phyloP scores from a whole-genome alignment of 2,888 invertebrate genomes.

The Hydrotaea diabolus region DNA sequence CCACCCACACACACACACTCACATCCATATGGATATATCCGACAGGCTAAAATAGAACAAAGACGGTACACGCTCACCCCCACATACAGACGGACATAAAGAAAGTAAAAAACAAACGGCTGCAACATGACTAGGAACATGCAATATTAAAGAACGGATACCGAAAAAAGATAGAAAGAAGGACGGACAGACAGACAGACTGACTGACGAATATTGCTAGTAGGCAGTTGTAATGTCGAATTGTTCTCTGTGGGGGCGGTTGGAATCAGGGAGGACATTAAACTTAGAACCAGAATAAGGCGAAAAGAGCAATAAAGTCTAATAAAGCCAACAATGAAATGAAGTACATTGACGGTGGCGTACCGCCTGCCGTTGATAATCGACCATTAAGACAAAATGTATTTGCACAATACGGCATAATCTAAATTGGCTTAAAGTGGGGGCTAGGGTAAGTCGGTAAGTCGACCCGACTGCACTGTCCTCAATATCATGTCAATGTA shows the following conservation, averaged over 20 bases:
- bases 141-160: conserved; percentile 28
- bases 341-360: conserved; percentile 13
- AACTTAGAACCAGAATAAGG: not conserved
- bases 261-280: not conserved
- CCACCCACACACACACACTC: not conserved
- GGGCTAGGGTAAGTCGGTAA: too few relatives aligned
- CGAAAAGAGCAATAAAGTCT: conserved; percentile 39
- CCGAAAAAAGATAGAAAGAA: not conserved
- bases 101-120: not conserved
- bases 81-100: not conserved
- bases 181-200: not conserved
- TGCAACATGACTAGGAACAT: conserved; percentile 42
- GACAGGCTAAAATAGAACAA: conserved; percentile 1
- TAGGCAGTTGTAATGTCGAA: not conserved
- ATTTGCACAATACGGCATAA: conserved; percentile 34
- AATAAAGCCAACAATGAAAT: conserved; percentile 37
- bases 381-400: conserved; percentile 28
- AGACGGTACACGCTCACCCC: not conserved
- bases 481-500: conserved; percentile 31
- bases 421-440: conserved; percentile 49
- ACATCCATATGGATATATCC: not conserved
- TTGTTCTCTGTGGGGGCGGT: too few relatives aligned
- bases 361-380: conserved; percentile 6
- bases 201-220: not conserved
- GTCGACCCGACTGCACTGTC: conserved; percentile 36